phyloP scores from a whole-genome alignment of 2,888 invertebrate species.

The Geotrupes spiniger region DNA sequence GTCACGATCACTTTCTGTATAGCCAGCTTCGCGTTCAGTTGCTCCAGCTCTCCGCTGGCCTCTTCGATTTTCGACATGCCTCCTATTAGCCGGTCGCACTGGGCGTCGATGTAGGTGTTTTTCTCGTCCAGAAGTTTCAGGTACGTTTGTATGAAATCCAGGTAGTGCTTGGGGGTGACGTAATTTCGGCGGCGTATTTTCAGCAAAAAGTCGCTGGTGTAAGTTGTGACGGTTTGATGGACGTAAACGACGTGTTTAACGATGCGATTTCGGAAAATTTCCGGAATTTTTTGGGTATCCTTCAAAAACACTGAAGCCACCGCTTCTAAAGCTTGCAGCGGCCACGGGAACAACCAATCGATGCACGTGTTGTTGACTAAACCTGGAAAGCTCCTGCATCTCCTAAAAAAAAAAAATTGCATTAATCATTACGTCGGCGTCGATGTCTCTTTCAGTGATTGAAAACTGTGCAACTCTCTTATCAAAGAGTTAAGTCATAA shows the following conservation, averaged over 20 bases:
- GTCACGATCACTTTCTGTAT: constrained; percentile 75
- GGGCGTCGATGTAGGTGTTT: constrained; percentile 57
- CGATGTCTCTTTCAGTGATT: no score
- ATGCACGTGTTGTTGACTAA: constrained; percentile 89
- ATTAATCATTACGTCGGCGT: no score
- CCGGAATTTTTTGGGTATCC: constrained; percentile 54
- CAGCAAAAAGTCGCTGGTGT: constrained; percentile 68
- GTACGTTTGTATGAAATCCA: constrained; percentile 82
- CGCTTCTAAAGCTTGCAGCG: constrained; percentile 81
- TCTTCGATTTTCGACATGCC: constrained; percentile 83
- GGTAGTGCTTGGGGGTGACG: constrained; percentile 89
- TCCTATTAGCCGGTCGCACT: constrained; percentile 68
- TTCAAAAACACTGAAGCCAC: constrained; percentile 83
- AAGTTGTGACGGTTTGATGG: constrained; percentile 70
- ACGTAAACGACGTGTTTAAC: constrained; percentile 85
- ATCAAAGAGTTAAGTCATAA: no score
- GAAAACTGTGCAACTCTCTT: no score
- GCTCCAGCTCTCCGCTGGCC: constrained; percentile 76
- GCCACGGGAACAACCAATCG: constrained; percentile 95
- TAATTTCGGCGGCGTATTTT: constrained; percentile 79
- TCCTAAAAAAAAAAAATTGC: constrained; percentile 34
- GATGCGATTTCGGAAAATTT: constrained; percentile 58
- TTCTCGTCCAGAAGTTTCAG: constrained; percentile 73
- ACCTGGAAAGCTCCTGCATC: constrained; percentile 89
- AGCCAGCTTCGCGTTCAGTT: constrained; percentile 75